Evolutionary conservation across 2,797 vertebrate species (phyloP), one percentile per base, ranked within the genome.

Genomic region (Diplodus sargus): DNA sequence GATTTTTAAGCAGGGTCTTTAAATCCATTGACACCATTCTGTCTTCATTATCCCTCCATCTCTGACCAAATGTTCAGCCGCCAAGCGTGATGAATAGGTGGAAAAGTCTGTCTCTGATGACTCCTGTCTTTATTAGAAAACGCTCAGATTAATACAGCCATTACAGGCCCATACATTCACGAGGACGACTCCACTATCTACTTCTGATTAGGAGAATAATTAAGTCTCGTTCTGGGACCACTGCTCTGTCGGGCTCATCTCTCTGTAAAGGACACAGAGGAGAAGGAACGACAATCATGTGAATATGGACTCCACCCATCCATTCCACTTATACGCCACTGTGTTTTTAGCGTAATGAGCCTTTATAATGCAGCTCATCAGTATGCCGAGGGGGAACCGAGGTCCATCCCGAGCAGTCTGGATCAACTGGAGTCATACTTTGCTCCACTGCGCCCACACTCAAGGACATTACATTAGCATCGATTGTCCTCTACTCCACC

Each of bases 391-490:
- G 73, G 71, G 17, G 34, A 73, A 47, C 51, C 13, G 23, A 17
- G 34, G 53, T 64, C 79, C 25, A 14, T 75, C 77, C 57, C 52
- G 53, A 62, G 75, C 54, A 42, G 78, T 78, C 77, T 81, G 76
- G 54, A 80, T 83, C n/a, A 57, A 64, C 45, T 69, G 63, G 54
- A 87, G 78, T 70, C 80, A 25, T 54, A 56, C 64, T 73, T 52
- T 68, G 8, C 51, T 75, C 49, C 8, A 8, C 34, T 71, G 69
- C 28, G 16, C 69, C 70, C 47, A 66, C 70, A 82, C 51, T 85
- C 66, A 86, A 83, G 73, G 79, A 80, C 88, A 90, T 89, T 47
- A 80, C 69, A 91, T 92, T 93, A 92, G 89, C 82, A 91, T 84
- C 69, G 86, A 94, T 81, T 74, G 67, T 74, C 73, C 59, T 70